These are phyloP conservation scores for Leptopilina syphax DNA, from an alignment of 2,888 invertebrate genomes.

Conservation along the genomic window DNA sequence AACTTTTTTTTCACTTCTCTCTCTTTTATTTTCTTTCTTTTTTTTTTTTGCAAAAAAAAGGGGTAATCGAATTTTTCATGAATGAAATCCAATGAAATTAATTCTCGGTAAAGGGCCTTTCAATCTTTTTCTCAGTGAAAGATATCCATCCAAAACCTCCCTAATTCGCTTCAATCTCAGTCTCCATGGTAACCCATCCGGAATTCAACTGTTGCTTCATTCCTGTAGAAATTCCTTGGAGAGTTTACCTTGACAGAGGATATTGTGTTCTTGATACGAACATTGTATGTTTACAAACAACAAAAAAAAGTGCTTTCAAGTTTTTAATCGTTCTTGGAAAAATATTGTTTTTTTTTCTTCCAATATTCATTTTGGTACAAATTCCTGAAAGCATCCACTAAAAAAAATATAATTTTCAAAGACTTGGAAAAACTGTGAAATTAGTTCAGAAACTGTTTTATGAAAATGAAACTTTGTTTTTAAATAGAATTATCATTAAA, in stretches of 20 bases:
- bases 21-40: no score
- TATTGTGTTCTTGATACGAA: constrained; percentile 12
- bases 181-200: constrained; percentile 8
- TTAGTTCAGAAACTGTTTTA: no score
- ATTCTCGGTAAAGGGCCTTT: neutral
- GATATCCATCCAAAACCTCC: constrained; percentile 8
- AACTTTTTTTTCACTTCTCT: no score
- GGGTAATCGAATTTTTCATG: neutral
- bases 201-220: constrained; percentile 40
- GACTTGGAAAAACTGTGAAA: no score
- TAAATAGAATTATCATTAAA: no score
- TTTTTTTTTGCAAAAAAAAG: neutral
- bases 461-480: no score
- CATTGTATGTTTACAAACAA: neutral
- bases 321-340: neutral
- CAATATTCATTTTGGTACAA: no score
- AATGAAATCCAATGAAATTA: neutral
- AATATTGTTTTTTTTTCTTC: neutral
- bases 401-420: no score
- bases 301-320: neutral
- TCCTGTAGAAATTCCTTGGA: constrained; percentile 35
- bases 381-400: no score
- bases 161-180: constrained; percentile 29
- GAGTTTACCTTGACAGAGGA: constrained; percentile 27
- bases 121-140: constrained; percentile 1